A percentile compares a stretch with the other conserved stretches of the same genome.
Evolutionary conservation across 2,113 vertebrate species (phyloP).

Genomic region (Anseranas semipalmata): DNA sequence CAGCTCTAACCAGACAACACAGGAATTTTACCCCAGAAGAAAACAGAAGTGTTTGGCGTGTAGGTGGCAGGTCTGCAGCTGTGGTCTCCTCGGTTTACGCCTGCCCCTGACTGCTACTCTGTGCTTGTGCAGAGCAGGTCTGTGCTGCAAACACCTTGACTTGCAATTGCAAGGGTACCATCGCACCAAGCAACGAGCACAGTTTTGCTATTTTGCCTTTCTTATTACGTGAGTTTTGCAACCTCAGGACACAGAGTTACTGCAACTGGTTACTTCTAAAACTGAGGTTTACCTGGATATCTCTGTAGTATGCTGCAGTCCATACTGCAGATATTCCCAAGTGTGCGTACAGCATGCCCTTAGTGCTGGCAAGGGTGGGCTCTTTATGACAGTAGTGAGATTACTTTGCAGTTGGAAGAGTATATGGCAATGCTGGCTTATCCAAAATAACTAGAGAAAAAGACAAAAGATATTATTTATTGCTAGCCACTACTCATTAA

Average conservation of each 20-base stretch:
- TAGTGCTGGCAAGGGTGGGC: neutral
- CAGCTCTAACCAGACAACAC: neutral
- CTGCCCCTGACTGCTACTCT: neutral
- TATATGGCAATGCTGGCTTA: neutral
- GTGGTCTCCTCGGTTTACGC: neutral
- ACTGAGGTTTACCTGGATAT: neutral
- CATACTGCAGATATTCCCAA: neutral
- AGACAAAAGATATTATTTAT: neutral
- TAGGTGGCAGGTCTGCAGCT: neutral
- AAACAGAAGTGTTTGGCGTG: neutral
- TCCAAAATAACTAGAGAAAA: neutral
- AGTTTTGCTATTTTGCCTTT: neutral
- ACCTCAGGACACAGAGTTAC: neutral
- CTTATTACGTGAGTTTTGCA: neutral
- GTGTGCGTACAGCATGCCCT: neutral
- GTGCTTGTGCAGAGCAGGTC: neutral
- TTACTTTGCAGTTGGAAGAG: neutral
- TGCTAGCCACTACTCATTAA: neutral
- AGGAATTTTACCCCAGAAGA: neutral
- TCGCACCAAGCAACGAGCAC: neutral
- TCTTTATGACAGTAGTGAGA: fast-evolving
- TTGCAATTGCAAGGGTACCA: neutral
- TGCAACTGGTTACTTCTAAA: neutral
- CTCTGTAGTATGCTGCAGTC: neutral
- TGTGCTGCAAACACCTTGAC: neutral